Evolutionary conservation across 2,797 vertebrate genomes (phyloP), one percentile per base, ranked within the genome.

Genomic region (Enteromius mattozi): DNA sequence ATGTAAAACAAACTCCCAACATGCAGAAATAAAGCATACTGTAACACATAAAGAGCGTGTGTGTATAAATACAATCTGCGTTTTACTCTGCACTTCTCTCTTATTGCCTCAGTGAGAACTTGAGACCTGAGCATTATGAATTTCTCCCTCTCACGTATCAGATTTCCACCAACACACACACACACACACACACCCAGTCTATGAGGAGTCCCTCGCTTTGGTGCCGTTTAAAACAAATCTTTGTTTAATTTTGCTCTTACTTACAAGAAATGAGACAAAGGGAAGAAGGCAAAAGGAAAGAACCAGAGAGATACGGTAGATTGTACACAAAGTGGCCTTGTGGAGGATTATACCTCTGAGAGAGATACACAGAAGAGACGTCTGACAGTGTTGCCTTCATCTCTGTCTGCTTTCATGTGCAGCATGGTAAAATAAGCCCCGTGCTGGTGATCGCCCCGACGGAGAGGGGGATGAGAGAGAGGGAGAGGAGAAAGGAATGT

Each of bases 401-500:
- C 96, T 96, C 93, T 86, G 94, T 94, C 95, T 95, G 95, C 96
- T 97, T 96, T 98, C 96, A 97, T 97, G 96, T 97, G 97, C 95
- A 96, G 96, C 94, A 94, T 91, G 95, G 97, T 98, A 98, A 99
- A 98, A 96, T 97, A 97, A 99, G 96, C 96, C 93, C 78, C 90
- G 91, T 92, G 97, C 96, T 96, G 97, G 96, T 97, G 97, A 98
- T 97, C 96, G 96, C 94, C 95, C 96, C 95, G 94, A 94, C 91
- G 94, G 95, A 96, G 95, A 95, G 92, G 92, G 86, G 92, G 92
- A 91, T 88, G 92, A 85, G 89, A 86, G 86, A 75, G 92, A 92
- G 86, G 92, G 92, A 92, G 92, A 85, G 94, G 96, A 97, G 97
- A 98, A 97, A 97, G 98, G 98, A 99, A 99, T 99, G 97, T 97